Percentiles rank a stretch among this genome's conserved stretches.
These are phyloP conservation scores for Drosophila subobscura DNA, from an alignment of 1,140 invertebrate species.

Conservation along the genomic window DNA sequence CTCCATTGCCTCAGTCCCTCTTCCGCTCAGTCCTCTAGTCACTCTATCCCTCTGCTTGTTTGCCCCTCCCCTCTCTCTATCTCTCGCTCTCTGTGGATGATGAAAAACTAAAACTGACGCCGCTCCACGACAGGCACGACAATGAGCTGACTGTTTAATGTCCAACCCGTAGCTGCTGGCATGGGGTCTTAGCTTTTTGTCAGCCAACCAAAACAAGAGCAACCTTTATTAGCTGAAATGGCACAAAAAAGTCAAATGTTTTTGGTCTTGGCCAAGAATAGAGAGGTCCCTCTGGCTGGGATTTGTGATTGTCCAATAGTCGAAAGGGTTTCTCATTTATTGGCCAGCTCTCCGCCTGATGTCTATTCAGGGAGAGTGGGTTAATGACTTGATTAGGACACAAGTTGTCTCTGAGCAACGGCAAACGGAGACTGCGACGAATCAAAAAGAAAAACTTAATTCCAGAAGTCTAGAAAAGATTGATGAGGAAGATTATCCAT, in stretches of 20 bases:
- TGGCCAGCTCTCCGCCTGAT: constrained; percentile 38
- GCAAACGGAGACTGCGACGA: constrained; percentile 5
- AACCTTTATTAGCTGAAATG: constrained; percentile 72
- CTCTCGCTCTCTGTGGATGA: constrained; percentile 19
- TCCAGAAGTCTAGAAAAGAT: not conserved
- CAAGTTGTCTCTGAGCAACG: constrained; percentile 6
- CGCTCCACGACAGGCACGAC: constrained; percentile 67
- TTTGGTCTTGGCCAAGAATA: constrained; percentile 56
- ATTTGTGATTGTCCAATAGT: constrained; percentile 49
- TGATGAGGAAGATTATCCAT: too few species aligned
- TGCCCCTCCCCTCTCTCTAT: constrained; percentile 1
- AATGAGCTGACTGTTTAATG: constrained; percentile 79
- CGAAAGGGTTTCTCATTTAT: constrained; percentile 75
- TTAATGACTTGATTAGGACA: constrained; percentile 55
- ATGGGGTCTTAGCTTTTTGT: constrained; percentile 19
- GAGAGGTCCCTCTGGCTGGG: constrained; percentile 44
- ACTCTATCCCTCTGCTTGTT: not conserved
- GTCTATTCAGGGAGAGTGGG: not conserved
- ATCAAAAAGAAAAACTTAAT: constrained; percentile 36
- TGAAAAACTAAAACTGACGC: constrained; percentile 73
- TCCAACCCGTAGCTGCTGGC: constrained; percentile 25
- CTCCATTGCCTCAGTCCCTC: constrained; percentile 4
- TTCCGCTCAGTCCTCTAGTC: constrained; percentile 17
- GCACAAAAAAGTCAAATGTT: constrained; percentile 32
- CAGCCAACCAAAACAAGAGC: constrained; percentile 57